These are phyloP conservation scores for Scartelaos histophorus DNA, from an alignment of 2,113 vertebrate genomes.

Conservation along the genomic window DNA sequence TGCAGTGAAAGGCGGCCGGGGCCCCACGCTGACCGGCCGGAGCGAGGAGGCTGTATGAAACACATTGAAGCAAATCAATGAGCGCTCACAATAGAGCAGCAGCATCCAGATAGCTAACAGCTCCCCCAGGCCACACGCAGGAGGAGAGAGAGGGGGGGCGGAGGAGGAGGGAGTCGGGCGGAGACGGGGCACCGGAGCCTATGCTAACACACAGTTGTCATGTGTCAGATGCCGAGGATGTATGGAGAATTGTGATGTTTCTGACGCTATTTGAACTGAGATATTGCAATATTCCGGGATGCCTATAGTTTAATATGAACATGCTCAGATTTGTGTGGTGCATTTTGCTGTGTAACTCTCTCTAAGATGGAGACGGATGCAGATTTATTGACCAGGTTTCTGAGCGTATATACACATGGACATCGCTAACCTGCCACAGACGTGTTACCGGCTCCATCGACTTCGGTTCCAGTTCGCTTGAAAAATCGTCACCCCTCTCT, in stretches of 20 bases:
- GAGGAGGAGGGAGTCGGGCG: constrained; percentile 30
- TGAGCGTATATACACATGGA: too few species aligned
- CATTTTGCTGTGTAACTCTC: too few species aligned
- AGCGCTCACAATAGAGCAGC: constrained; percentile 79
- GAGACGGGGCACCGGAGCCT: constrained; percentile 33
- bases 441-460: too few species aligned
- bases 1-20: constrained; percentile 52
- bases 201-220: constrained; percentile 31
- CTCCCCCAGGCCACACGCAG: constrained; percentile 77
- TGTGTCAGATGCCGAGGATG: constrained; percentile 13
- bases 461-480: too few species aligned
- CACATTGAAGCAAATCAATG: constrained; percentile 79
- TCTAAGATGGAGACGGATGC: too few species aligned
- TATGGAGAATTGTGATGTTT: not conserved
- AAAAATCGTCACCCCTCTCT: too few species aligned
- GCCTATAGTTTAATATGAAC: too few species aligned
- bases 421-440: too few species aligned
- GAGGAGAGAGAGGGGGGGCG: constrained; percentile 44
- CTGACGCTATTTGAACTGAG: too few species aligned
- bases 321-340: too few species aligned
- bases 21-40: constrained; percentile 77
- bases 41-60: constrained; percentile 75
- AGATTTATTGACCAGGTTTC: too few species aligned
- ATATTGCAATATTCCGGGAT: too few species aligned
- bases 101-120: constrained; percentile 80